phyloP scores from a whole-genome alignment of 2,113 vertebrate species.

The Mormyrus lacerda region DNA sequence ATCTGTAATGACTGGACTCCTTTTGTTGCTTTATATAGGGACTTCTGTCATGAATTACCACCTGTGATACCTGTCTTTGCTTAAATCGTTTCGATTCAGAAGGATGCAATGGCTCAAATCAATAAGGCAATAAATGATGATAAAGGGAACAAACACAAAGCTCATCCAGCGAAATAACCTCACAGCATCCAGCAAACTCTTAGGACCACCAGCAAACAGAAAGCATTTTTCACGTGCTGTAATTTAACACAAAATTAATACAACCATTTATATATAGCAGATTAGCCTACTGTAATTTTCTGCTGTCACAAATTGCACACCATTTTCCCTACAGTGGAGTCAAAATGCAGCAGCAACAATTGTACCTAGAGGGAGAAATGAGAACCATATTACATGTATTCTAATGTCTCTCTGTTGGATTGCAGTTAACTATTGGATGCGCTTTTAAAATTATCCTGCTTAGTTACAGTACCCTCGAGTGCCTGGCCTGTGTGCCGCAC shows the following conservation, averaged over 20 bases:
- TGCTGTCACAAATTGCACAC: neutral
- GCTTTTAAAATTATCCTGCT: neutral
- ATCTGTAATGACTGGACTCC: neutral
- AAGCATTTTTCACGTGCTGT: neutral
- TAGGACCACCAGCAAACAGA: neutral
- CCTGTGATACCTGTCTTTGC: neutral
- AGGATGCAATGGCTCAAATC: neutral
- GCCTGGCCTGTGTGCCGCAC: neutral
- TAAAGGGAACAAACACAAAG: neutral
- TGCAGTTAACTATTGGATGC: neutral
- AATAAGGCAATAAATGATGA: neutral
- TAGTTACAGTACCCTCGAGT: neutral
- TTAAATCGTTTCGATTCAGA: neutral
- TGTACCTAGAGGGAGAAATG: neutral
- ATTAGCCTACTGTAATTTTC: neutral
- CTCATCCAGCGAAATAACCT: neutral
- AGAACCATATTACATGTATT: neutral
- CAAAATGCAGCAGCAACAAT: neutral
- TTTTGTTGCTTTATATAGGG: neutral
- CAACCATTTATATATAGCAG: neutral
- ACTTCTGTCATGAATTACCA: neutral
- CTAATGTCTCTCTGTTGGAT: neutral
- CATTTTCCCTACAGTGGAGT: neutral
- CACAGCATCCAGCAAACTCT: neutral
- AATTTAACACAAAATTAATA: neutral